Conservation (phyloP, 2,888 invertebrate genomes). For the Acleris cristana region DNA sequence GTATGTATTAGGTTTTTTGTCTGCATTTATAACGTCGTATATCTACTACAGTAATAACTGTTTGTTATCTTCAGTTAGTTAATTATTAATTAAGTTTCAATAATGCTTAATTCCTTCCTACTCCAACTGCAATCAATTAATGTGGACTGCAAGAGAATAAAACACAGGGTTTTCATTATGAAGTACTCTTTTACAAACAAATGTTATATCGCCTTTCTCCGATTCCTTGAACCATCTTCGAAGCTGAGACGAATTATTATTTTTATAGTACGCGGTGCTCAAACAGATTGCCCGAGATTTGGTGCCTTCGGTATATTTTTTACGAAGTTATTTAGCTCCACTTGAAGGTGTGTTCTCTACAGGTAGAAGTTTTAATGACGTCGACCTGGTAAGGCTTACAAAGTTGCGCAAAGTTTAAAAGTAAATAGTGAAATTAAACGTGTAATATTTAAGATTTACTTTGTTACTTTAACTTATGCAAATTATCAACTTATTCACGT, state of each 20-base stretch:
- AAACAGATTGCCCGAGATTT: constrained; percentile 77
- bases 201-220: constrained; percentile 36
- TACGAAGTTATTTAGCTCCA: constrained; percentile 31
- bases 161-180: not conserved
- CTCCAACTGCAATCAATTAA: no score
- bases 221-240: constrained; percentile 38
- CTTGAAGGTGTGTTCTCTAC: constrained; percentile 27
- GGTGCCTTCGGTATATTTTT: constrained; percentile 61
- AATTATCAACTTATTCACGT: no score
- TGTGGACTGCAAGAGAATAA: not conserved
- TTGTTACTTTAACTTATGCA: not conserved
- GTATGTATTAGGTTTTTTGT: no score
- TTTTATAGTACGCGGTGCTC: constrained; percentile 75
- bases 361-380: constrained; percentile 37
- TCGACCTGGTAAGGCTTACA: constrained; percentile 29
- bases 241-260: constrained; percentile 75
- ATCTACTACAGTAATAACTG: no score
- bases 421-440: constrained; percentile 28
- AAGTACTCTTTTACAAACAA: not conserved
- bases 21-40: no score
- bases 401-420: constrained; percentile 31
- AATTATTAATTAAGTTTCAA: no score
- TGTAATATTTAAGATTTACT: constrained; percentile 18
- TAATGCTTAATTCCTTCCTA: no score
- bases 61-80: no score